These are phyloP conservation scores for Chloropsis hardwickii DNA, from an alignment of 2,113 vertebrate species.

Conservation along the genomic window DNA sequence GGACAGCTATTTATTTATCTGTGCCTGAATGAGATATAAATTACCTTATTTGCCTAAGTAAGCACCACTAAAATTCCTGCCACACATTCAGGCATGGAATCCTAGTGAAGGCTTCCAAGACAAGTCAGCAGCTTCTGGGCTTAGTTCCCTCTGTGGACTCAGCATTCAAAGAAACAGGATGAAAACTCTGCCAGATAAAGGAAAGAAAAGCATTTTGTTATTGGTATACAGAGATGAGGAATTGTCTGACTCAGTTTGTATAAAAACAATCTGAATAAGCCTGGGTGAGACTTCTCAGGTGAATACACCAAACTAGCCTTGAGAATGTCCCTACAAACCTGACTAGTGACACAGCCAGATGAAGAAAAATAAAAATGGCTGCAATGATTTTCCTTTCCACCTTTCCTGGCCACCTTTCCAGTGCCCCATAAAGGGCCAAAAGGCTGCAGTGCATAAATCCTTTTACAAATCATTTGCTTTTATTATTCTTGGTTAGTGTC, in stretches of 20 bases:
- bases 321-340: not conserved
- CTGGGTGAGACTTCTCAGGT: not conserved
- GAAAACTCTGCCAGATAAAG: not conserved
- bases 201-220: not conserved
- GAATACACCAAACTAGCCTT: not conserved
- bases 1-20: not conserved
- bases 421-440: not conserved
- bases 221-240: not conserved
- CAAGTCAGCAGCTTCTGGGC: not conserved
- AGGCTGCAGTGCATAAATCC: not conserved
- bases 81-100: not conserved
- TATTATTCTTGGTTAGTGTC: not conserved
- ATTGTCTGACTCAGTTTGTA: not conserved
- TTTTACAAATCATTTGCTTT: not conserved
- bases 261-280: not conserved
- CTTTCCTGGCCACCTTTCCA: not conserved
- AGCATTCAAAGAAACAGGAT: not conserved
- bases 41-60: slow-evolving; percentile 6
- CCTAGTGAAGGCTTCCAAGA: not conserved
- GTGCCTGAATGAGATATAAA: not conserved
- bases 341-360: not conserved
- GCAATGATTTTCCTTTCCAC: not conserved
- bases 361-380: not conserved
- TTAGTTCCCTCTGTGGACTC: not conserved
- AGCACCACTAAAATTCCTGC: not conserved